Evolutionary conservation across 2,113 vertebrate species (phyloP), one percentile per base, ranked within the genome.

Genomic region (Chaenocephalus aceratus): DNA sequence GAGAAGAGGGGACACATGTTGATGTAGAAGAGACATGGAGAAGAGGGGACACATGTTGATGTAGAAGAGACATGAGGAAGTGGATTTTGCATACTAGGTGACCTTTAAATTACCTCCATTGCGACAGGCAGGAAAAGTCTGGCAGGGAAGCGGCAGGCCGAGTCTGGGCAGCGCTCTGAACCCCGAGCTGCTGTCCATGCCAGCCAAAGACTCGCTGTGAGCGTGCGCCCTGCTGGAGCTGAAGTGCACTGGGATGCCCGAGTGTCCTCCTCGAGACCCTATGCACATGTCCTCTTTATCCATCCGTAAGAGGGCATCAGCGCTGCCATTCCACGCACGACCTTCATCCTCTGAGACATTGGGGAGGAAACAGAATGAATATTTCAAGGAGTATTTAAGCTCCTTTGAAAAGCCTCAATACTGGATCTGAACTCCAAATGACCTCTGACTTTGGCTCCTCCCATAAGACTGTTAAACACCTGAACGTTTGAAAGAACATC

Each of bases 61-160:
- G 26, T 30, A 30, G 3, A 30, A 30, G 3, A 30, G 26, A 30
- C 3, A 30, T 30, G 3, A 30, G 0, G 0, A 30, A 30, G 26
- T 30, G 26, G 26, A 30, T 30, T 30, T 30, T 30, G 3, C 26
- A 30, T 30, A 30, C 3, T 30, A 30, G 3, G 30, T 30, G 30
- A 30, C 30, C 3, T 30, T 30, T 30, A 30, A 26, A 83, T 87
- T 87, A 97, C 97, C 97, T 96, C 96, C 96, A 3, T 97, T 97
- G 12, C 96, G 96, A 91, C 96, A 97, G 82, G 96, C 95, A 0
- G 97, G 97, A 76, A 98, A 97, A 16, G 97, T 97, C 89, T 97
- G 97, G 90, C 97, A 98, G 76, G 97, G 97, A 66, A 96, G 84
- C 26, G 96, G 96, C 52, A 97, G 89, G 30, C 95, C 95, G 0